Conservation (phyloP, 1,140 invertebrate species). For the Chionoecetes opilio region DNA sequence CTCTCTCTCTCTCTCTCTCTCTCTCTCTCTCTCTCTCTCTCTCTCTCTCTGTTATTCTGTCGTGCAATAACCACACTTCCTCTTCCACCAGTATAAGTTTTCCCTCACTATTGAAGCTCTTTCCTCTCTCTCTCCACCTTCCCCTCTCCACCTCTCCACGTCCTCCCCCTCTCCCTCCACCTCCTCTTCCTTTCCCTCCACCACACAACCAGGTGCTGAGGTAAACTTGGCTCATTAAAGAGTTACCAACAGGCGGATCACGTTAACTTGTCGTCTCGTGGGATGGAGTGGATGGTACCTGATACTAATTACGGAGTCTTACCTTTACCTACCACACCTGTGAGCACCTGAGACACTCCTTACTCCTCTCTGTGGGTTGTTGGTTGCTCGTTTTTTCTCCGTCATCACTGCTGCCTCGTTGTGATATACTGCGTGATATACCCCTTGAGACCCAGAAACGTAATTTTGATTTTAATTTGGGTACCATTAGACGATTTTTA, state of each 20-base stretch:
- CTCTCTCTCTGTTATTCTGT: too few relatives aligned
- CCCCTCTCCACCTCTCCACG: not conserved
- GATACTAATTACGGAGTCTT: not conserved
- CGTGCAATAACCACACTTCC: too few relatives aligned
- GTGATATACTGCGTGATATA: too few relatives aligned
- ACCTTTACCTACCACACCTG: not conserved
- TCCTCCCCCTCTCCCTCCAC: not conserved
- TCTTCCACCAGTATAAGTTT: not conserved
- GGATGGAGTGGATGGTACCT: not conserved
- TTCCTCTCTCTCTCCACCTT: not conserved
- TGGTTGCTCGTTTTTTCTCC: too few relatives aligned
- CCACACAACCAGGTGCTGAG: not conserved
- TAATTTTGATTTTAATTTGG: too few relatives aligned
- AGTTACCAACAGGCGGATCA: not conserved
- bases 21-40: not conserved
- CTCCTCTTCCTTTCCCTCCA: not conserved
- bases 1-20: too few relatives aligned
- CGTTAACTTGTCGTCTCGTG: not conserved
- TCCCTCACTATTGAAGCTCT: not conserved
- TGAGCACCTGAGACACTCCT: too few relatives aligned
- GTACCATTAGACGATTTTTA: too few relatives aligned
- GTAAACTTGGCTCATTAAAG: constrained; percentile 29
- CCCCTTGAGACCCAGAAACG: too few relatives aligned
- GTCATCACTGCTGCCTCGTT: not conserved
- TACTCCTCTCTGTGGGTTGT: too few relatives aligned